Percentiles rank a stretch among this genome's conserved stretches.
Conservation (phyloP, 2,113 vertebrate genomes). For the Triplophysa rosa region DNA sequence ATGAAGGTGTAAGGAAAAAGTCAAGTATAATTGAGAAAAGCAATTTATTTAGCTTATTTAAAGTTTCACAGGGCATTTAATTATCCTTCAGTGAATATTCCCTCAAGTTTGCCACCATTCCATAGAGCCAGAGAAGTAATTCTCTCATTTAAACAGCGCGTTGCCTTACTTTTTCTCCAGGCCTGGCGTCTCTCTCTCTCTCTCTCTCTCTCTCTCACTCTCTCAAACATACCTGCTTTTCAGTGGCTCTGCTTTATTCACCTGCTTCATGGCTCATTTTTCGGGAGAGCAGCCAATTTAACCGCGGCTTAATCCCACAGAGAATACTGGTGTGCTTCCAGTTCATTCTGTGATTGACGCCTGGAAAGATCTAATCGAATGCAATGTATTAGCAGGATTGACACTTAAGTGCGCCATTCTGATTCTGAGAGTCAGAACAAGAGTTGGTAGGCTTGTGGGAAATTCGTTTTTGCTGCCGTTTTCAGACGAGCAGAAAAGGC, state of each 20-base stretch:
- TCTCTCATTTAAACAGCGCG: slow-evolving; percentile 64
- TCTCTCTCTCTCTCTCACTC: slow-evolving; percentile 20
- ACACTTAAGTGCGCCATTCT: slow-evolving; percentile 57
- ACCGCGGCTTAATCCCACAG: slow-evolving; percentile 69
- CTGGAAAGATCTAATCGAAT: slow-evolving; percentile 68
- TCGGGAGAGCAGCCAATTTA: slow-evolving; percentile 70
- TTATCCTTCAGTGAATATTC: slow-evolving; percentile 70
- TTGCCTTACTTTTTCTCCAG: slow-evolving; percentile 50
- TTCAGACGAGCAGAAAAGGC: slow-evolving; percentile 59
- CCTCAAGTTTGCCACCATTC: slow-evolving; percentile 64
- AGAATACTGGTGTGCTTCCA: slow-evolving; percentile 62
- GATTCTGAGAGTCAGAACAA: slow-evolving; percentile 42
- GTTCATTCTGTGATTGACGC: slow-evolving; percentile 65
- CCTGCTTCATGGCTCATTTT: slow-evolving; percentile 62
- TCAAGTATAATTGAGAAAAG: slow-evolving; percentile 70
- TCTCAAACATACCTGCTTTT: slow-evolving; percentile 41
- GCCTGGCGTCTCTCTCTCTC: slow-evolving; percentile 26
- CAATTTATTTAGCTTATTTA: slow-evolving; percentile 75
- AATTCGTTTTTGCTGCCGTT: slow-evolving; percentile 44
- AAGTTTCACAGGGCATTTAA: slow-evolving; percentile 74
- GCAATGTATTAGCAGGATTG: slow-evolving; percentile 63
- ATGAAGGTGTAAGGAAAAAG: neutral
- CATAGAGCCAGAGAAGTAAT: slow-evolving; percentile 60
- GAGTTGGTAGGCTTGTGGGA: slow-evolving; percentile 6
- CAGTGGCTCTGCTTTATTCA: slow-evolving; percentile 61